A percentile compares a stretch with the other conserved stretches of the same genome.
phyloP scores from a whole-genome alignment of 2,113 vertebrate species.

The Toxotes jaculatrix region DNA sequence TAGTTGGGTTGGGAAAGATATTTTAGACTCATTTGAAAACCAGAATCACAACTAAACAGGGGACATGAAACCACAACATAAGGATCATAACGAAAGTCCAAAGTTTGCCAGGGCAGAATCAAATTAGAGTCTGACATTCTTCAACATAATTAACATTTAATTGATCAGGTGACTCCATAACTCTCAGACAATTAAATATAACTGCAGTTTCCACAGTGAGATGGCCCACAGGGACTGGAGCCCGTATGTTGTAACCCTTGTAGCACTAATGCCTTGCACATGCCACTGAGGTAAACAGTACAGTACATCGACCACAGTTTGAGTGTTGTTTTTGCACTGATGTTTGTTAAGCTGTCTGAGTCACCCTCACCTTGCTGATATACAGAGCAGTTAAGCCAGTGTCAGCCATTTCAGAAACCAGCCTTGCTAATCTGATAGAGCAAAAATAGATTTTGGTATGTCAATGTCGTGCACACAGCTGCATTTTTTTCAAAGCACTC shows the following conservation, averaged over 20 bases:
- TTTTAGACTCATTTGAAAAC: neutral
- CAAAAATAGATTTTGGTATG: constrained; percentile 7
- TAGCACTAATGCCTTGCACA: neutral
- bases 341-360: constrained; percentile 12
- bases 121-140: neutral
- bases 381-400: neutral
- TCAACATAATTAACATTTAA: neutral
- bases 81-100: neutral
- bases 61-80: neutral
- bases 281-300: neutral
- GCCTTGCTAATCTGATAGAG: neutral
- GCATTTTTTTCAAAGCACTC: neutral
- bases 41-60: neutral
- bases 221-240: neutral
- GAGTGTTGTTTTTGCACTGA: neutral
- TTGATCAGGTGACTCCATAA: neutral
- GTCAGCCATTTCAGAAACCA: constrained; percentile 4
- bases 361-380: constrained; percentile 16
- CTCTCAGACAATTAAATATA: neutral
- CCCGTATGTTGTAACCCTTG: neutral
- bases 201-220: neutral
- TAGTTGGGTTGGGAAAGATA: neutral
- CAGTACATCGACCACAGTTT: neutral
- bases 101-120: neutral
- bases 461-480: neutral